Base-by-base conservation (phyloP, 2,888 invertebrate genomes). In the Acleris emargana region DNA sequence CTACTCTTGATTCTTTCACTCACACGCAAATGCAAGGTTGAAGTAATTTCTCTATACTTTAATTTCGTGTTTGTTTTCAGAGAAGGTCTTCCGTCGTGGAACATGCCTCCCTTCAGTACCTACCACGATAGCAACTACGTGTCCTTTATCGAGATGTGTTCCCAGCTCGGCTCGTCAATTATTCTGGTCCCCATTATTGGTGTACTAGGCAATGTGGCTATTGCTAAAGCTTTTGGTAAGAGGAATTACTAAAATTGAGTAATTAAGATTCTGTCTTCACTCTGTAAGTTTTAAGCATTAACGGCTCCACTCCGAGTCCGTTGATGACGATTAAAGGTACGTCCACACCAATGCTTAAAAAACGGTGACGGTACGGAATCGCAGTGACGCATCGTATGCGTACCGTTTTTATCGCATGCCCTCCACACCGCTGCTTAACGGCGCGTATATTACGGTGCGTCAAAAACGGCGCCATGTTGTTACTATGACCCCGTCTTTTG, bases 181-280 rank as follows among this genome's bases (percentile, higher is more conserved):
- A 89, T 97, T 32, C 93, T 99, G 59, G 95, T 99, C 9, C 98
- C 99, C 2, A 94, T 99, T 42, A 96, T 99, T 71, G 97, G 97
- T 0, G 96, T 99, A 0, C 90, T 99, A 54, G 98, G 99, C 69
- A 97, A 98, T 79, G 97, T 99, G 1, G 99, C 99, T 11, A 99
- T 99, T 71, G 98, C 98, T 5, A 99, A 98, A 87, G 97, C 98
- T 42, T 99, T 99, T 82, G 96, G 96, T 96, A 86, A 93, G 94
- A 88, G 28, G 1, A 13, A 51, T 6, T 20, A 20, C 17, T 32
- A 17, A 58, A 25, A 45, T n/a, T 42, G 17, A 5, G 11, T 11
- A 2, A 11, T 17, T 58, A 9, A 53, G 22, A 32, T 38, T 38
- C 3, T 38, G 38, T 38, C 4, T 38, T 38, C 38, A 11, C 38